A percentile compares a stretch with the other conserved stretches of the same genome.
Evolutionary conservation across 2,888 invertebrate genomes (phyloP).

Genomic region (Bombyx huttoni): DNA sequence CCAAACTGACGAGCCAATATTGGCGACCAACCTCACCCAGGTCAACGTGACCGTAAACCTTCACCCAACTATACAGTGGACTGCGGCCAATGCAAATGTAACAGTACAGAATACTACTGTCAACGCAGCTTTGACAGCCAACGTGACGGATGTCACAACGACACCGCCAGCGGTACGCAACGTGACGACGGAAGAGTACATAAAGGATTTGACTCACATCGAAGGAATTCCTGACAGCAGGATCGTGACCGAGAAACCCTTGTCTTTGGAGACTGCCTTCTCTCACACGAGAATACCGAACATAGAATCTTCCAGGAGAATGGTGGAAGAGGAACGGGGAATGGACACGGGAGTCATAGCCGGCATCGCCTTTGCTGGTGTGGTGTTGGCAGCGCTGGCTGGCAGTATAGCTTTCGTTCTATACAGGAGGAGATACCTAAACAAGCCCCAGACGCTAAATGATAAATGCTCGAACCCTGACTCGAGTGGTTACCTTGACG

Average conservation of each 20-base stretch:
- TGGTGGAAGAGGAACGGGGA: conserved; percentile 42
- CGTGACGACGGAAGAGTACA: conserved; percentile 41
- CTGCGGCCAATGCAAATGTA: conserved; percentile 28
- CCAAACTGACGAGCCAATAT: conserved; percentile 11
- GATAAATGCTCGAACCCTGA: conserved; percentile 89
- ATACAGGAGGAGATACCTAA: conserved; percentile 80
- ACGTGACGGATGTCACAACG: conserved; percentile 23
- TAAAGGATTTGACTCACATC: conserved; percentile 35
- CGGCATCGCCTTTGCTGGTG: conserved; percentile 78
- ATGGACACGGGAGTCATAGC: conserved; percentile 77
- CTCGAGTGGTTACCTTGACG: conserved; percentile 89
- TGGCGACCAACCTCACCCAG: conserved; percentile 14
- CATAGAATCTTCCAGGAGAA: conserved; percentile 50
- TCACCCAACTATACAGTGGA: conserved; percentile 40
- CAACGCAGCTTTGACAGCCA: conserved; percentile 21
- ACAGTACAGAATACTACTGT: conserved; percentile 21
- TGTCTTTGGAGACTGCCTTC: conserved; percentile 56
- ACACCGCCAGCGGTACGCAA: conserved; percentile 35
- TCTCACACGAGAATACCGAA: conserved; percentile 54
- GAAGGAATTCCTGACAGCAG: conserved; percentile 42
- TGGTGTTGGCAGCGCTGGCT: conserved; percentile 75
- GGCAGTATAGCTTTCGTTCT: conserved; percentile 78
- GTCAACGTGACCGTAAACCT: conserved; percentile 22
- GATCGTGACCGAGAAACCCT: conserved; percentile 57
- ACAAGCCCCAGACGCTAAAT: conserved; percentile 86